Percentiles rank a stretch among this genome's conserved stretches.
Conservation (phyloP, 2,888 invertebrate genomes). For the Drosophila subquinaria region DNA sequence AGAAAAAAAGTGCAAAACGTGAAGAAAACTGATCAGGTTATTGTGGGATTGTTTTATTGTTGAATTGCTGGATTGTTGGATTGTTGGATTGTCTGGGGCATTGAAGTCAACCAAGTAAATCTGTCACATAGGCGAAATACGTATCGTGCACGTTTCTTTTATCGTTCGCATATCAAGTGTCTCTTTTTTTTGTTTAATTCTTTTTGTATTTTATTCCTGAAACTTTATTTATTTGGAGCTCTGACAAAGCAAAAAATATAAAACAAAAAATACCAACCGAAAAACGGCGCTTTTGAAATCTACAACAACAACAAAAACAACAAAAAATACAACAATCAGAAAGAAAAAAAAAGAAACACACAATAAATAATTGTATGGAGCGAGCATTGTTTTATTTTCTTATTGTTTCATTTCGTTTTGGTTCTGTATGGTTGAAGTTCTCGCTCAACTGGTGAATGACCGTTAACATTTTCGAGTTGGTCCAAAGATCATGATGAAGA, state of each 20-base stretch:
- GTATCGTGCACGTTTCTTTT: slow-evolving; percentile 18
- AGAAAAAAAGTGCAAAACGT: not conserved
- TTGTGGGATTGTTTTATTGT: slow-evolving; percentile 11
- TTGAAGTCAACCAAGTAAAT: slow-evolving; percentile 32
- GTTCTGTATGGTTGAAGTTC: slow-evolving; percentile 35
- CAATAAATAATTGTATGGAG: slow-evolving; percentile 53
- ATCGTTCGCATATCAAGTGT: slow-evolving; percentile 60
- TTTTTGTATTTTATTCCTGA: slow-evolving; percentile 20
- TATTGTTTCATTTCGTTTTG: slow-evolving; percentile 9
- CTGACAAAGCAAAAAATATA: slow-evolving; percentile 37
- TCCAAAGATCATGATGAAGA: not conserved
- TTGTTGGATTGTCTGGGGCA: slow-evolving; percentile 16
- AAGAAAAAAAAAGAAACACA: slow-evolving; percentile 8
- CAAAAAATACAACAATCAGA: not conserved
- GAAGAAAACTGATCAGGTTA: slow-evolving; percentile 28
- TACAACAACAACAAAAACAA: slow-evolving; percentile 1
- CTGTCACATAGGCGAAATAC: slow-evolving; percentile 38
- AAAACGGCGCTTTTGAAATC: slow-evolving; percentile 45
- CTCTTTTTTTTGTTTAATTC: slow-evolving; percentile 26
- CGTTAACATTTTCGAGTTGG: slow-evolving; percentile 60
- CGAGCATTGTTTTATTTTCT: slow-evolving; percentile 52
- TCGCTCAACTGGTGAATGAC: slow-evolving; percentile 66
- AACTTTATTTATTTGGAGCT: slow-evolving; percentile 31
- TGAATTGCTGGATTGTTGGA: not conserved
- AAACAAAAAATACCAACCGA: slow-evolving; percentile 20